Percentiles rank a stretch among this genome's conserved stretches.
phyloP scores from a whole-genome alignment of 2,888 invertebrate species.

The Philopedon plagiatum region DNA sequence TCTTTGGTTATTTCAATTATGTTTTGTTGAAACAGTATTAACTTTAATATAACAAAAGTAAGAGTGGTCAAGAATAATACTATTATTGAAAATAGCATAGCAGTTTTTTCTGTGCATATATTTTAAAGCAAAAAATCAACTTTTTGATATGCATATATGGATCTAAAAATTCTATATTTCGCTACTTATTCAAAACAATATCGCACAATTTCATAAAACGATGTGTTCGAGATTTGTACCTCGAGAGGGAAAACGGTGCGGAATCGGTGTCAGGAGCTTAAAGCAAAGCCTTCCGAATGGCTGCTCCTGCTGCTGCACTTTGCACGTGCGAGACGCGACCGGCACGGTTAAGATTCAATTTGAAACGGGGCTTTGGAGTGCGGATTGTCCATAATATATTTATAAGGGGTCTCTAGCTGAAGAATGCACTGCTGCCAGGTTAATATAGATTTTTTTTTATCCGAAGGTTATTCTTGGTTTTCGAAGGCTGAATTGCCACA shows the following conservation, averaged over 20 bases:
- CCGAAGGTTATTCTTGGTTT: too few species aligned
- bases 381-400: constrained; percentile 67
- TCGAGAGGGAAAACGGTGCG: constrained; percentile 37
- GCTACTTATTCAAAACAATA: not conserved
- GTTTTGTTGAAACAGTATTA: too few species aligned
- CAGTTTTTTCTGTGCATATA: too few species aligned
- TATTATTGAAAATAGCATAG: too few species aligned
- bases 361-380: constrained; percentile 60
- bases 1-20: too few species aligned
- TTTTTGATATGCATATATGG: too few species aligned
- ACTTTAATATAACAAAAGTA: too few species aligned
- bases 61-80: too few species aligned
- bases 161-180: too few species aligned
- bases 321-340: constrained; percentile 47
- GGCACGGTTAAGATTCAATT: constrained; percentile 64
- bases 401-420: constrained; percentile 57
- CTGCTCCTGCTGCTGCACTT: constrained; percentile 36
- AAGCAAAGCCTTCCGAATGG: constrained; percentile 40
- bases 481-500: too few species aligned
- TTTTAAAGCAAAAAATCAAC: too few species aligned
- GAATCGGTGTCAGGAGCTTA: constrained; percentile 40
- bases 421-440: constrained; percentile 16
- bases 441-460: too few species aligned
- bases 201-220: constrained; percentile 26
- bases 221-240: constrained; percentile 46